Evolutionary conservation across 1,140 invertebrate species (phyloP), one percentile per base, ranked within the genome.

Genomic region (Drosophila sp.): DNA sequence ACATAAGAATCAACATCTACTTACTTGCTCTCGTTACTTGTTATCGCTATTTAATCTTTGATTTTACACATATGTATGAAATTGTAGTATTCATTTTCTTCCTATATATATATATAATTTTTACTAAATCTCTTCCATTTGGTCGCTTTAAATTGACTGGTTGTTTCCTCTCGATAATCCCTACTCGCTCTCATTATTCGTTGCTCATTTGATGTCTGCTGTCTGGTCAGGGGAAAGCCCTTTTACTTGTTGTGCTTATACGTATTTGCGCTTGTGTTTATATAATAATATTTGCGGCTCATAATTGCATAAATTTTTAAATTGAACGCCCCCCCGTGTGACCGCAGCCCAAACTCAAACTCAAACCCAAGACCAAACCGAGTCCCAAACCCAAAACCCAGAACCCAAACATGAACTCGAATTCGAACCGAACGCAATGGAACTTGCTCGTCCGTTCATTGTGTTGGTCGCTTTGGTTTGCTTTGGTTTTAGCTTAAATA

Each of bases 231-330:
- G 63, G 27, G 13, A 36, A 25, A 48, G 64, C 46, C 48, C 48
- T 45, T 38, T 53, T 25, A 11, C 64, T 21, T 38, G 21, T 5
- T 29, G 34, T 36, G 32, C 57, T 34, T 18, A 21, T 27, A 45
- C 72, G 79, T 87, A 87, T 87, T 89, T 87, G 83, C 82, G 66
- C 66, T 48, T 41, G 53, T 89, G 83, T 87, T 87, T 82, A 89
- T 78, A 79, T 89, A 89, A 87, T 87, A 87, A 87, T 87, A 87
- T 87, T 87, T 89, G 83, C 83, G 76, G 83, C 83, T 80, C 83
- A 89, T 89, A 89, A 89, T 89, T 89, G 84, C 83, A 89, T 89
- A 89, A 89, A 89, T 89, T 89, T 89, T 89, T 89, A 89, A 89
- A 80, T 43, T 70, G 83, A 82, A 73, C 83, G 78, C 69, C 32